Conservation (phyloP, 2,888 invertebrate genomes). For the Ctena decussata region DNA sequence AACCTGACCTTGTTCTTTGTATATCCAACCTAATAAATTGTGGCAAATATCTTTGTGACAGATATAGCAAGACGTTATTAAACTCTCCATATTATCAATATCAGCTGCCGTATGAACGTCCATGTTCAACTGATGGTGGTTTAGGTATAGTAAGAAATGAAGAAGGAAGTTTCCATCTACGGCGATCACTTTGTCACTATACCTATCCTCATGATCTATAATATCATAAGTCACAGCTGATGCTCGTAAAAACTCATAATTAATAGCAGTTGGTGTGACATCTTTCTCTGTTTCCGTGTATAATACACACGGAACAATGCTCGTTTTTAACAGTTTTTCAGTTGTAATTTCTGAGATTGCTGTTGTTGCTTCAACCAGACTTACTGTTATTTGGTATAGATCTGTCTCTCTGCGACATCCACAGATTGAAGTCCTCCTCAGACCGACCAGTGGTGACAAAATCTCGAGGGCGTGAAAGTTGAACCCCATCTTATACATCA, state of each 20-base stretch:
- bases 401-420: not conserved
- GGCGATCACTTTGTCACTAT: not conserved
- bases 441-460: not conserved
- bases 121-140: not conserved
- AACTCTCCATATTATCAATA: not conserved
- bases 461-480: not conserved
- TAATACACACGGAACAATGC: not conserved
- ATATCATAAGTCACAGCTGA: not conserved
- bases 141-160: not conserved
- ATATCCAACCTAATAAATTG: not conserved
- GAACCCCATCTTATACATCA: not conserved
- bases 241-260: not conserved
- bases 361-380: not conserved
- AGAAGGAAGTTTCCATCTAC: not conserved
- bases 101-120: not conserved
- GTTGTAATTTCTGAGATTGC: not conserved
- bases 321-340: not conserved
- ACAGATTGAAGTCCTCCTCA: not conserved
- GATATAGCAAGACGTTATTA: not conserved
- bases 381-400: not conserved
- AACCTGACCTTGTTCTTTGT: not conserved
- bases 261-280: not conserved
- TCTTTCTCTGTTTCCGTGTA: not conserved
- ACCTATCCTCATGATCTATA: not conserved
- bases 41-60: not conserved